Percentiles rank a stretch among this genome's conserved stretches.
phyloP scores from a whole-genome alignment of 1,140 invertebrate genomes.

The Drosophila grimshawi region DNA sequence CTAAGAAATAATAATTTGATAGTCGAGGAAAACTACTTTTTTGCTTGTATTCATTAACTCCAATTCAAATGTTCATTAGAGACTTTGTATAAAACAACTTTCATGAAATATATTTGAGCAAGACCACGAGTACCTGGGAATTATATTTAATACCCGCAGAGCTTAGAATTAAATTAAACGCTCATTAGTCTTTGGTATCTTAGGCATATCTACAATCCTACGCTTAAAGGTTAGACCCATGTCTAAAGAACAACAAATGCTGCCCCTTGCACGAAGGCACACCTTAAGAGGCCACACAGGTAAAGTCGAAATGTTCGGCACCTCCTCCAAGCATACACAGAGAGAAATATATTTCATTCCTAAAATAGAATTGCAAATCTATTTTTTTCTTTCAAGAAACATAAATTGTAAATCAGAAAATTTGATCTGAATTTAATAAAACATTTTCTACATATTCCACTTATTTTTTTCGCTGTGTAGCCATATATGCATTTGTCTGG shows the following conservation, averaged over 20 bases:
- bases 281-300: conserved; percentile 16
- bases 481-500: background rate
- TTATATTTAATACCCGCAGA: background rate
- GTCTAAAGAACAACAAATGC: background rate
- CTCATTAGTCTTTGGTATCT: conserved; percentile 9
- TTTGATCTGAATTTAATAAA: no score
- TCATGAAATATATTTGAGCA: no score
- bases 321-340: background rate
- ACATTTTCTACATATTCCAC: no score
- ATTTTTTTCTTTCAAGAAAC: no score
- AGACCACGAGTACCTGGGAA: background rate
- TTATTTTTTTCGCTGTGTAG: conserved; percentile 1
- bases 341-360: background rate
- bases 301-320: conserved; percentile 16
- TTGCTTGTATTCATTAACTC: no score
- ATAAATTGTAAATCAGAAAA: no score
- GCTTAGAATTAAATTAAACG: background rate
- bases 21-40: no score
- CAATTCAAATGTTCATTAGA: no score
- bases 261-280: background rate
- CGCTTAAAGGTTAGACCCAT: background rate
- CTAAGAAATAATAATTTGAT: no score
- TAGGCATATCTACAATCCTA: background rate
- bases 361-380: no score
- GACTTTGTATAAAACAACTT: no score